phyloP scores from a whole-genome alignment of 1,140 invertebrate species.

The Thaumetopoea pityocampa region DNA sequence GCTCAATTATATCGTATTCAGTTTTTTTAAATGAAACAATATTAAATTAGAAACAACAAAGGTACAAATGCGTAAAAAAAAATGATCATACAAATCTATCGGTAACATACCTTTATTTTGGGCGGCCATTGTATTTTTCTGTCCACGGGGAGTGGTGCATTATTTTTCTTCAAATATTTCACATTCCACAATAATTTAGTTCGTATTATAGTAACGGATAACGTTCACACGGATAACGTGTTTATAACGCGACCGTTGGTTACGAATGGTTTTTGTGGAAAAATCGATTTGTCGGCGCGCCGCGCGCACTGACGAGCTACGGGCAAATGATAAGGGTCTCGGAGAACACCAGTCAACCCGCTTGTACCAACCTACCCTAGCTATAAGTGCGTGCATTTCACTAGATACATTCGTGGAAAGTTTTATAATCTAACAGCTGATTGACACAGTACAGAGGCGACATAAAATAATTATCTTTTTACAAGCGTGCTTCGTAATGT shows the following conservation, averaged over 20 bases:
- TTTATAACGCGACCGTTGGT: constrained; percentile 61
- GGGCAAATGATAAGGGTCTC: constrained; percentile 54
- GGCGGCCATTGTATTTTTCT: constrained; percentile 51
- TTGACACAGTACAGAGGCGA: too few relatives aligned
- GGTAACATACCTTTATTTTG: constrained; percentile 61
- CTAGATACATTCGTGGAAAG: too few relatives aligned
- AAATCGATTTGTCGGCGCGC: constrained; percentile 70
- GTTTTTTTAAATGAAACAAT: constrained; percentile 32
- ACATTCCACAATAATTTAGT: constrained; percentile 37
- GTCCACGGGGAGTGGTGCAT: constrained; percentile 41
- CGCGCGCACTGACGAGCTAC: constrained; percentile 56
- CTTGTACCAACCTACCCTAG: constrained; percentile 21
- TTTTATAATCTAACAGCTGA: too few relatives aligned
- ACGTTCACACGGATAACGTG: constrained; percentile 41
- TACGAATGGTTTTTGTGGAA: constrained; percentile 63
- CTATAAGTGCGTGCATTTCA: constrained; percentile 17
- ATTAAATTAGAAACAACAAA: constrained; percentile 18
- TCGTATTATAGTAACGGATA: constrained; percentile 1
- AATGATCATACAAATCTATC: constrained; percentile 15
- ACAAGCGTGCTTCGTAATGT: too few relatives aligned
- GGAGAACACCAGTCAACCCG: constrained; percentile 15
- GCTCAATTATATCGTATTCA: constrained; percentile 20
- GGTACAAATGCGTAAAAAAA: constrained; percentile 15
- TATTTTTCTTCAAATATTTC: constrained; percentile 43
- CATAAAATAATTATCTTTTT: too few relatives aligned